Conservation (phyloP, 2,888 invertebrate species). For the Conchocele bisecta region DNA sequence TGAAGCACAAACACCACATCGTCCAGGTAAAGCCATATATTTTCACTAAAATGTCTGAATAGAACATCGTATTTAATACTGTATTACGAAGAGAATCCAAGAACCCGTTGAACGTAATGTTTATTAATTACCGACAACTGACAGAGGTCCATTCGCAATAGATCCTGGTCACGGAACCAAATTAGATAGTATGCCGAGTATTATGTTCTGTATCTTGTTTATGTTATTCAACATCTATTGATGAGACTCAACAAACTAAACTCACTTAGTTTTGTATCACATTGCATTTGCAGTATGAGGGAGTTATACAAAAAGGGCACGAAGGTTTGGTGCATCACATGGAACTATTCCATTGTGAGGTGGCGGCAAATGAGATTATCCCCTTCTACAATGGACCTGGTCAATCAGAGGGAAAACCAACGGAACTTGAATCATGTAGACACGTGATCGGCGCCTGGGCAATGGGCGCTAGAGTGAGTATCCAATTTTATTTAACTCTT, state of each 20-base stretch:
- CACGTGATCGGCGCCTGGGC: constrained; percentile 98
- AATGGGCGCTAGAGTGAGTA: constrained; percentile 93
- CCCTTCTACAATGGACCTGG: constrained; percentile 93
- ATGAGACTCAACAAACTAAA: too few relatives aligned
- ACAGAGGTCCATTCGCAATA: too few relatives aligned
- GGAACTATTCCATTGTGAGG: constrained; percentile 98
- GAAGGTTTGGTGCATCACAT: constrained; percentile 98
- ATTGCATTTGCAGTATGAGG: constrained; percentile 88
- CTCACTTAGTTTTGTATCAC: neutral
- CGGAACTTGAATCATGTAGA: constrained; percentile 90
- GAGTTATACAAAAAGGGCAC: constrained; percentile 90
- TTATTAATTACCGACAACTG: too few relatives aligned
- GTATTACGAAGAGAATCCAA: too few relatives aligned
- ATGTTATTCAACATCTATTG: too few relatives aligned
- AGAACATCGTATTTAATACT: neutral
- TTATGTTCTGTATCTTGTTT: too few relatives aligned
- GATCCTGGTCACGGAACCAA: too few relatives aligned
- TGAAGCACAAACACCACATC: constrained; percentile 88
- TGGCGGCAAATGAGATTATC: constrained; percentile 85
- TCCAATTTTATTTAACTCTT: too few relatives aligned
- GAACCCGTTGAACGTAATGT: too few relatives aligned
- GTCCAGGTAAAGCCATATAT: constrained; percentile 85
- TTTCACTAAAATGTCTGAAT: neutral
- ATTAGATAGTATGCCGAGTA: too few relatives aligned
- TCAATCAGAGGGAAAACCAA: constrained; percentile 87